Conservation (phyloP, 2,113 vertebrate genomes). For the Pontoporia blainvillei region DNA sequence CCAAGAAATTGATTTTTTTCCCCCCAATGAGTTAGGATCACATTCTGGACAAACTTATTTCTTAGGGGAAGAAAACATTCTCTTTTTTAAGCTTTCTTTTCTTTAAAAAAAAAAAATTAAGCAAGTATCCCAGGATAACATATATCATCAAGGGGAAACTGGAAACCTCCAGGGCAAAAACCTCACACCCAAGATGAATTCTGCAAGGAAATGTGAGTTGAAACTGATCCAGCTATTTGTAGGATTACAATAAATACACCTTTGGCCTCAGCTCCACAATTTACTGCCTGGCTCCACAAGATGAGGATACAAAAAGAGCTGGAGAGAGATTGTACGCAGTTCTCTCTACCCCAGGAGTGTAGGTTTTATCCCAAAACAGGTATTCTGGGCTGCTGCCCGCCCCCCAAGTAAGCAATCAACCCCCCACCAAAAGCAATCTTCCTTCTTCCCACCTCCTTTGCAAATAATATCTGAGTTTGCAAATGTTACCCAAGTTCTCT, state of each 20-base stretch:
- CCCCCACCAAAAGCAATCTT: background rate
- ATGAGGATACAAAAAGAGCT: background rate
- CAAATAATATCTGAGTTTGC: background rate
- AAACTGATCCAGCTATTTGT: constrained; percentile 2
- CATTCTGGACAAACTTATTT: background rate
- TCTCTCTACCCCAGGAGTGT: background rate
- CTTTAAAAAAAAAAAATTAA: background rate
- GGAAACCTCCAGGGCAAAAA: background rate
- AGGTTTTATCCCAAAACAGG: background rate
- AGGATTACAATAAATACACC: background rate
- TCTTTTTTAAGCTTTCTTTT: background rate
- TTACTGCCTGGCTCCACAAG: background rate
- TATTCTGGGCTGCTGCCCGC: background rate
- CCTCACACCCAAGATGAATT: background rate
- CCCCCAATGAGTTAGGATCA: background rate
- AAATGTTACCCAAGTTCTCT: background rate
- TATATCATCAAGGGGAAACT: background rate
- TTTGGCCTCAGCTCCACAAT: background rate
- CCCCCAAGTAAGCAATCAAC: background rate
- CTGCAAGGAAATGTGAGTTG: background rate
- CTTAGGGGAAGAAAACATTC: background rate
- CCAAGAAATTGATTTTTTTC: background rate
- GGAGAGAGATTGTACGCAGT: accelerated
- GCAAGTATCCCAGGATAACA: background rate
- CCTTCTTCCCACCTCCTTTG: background rate